Evolutionary conservation across 2,797 vertebrate genomes (phyloP), one percentile per base, ranked within the genome.

Genomic region (Parauchenoglanis ngamensis): DNA sequence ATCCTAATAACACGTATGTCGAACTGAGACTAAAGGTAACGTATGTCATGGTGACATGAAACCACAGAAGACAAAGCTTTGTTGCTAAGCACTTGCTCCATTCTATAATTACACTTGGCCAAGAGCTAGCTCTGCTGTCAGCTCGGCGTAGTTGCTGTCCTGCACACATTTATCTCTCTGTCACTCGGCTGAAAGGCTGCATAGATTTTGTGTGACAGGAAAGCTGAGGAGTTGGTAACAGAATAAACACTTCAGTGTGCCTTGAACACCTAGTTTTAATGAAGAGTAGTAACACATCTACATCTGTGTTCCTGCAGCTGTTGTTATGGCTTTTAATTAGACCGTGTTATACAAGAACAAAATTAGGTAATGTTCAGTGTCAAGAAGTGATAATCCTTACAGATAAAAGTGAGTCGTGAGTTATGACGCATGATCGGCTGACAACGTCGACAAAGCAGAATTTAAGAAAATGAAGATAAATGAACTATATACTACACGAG

Each of bases 151-250:
- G 46, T 84, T 84, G 28, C 79, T 70, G 35, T 86, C 78, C 86
- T 68, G 83, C 85, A 77, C 73, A 90, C 89, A 78, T 91, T 92
- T 89, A 90, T 93, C 85, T 90, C 52, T 84, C 80, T 85, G 86
- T 89, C 83, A 85, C 83, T 72, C 54, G n/a, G 52, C 86, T 82
- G 61, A 75, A 82, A 85, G 72, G 40, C 57, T 73, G 63, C 63
- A 86, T 75, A 78, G 86, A 87, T 91, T 76, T 86, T 90, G 86
- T 76, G 77, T 87, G 88, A 86, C 87, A 79, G 85, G 46, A 88
- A 85, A 73, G 61, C 57, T 84, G 78, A 88, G 46, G 77, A 67
- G 84, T 54, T 77, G 25, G 44, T 52, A 67, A 85, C 44, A 52
- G 77, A 85, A 63, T 65, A 31, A 78, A 65, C 84, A 65, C 49